These are phyloP conservation scores for Fukomys damarensis DNA, from an alignment of 2,113 vertebrate genomes.

Conservation along the genomic window DNA sequence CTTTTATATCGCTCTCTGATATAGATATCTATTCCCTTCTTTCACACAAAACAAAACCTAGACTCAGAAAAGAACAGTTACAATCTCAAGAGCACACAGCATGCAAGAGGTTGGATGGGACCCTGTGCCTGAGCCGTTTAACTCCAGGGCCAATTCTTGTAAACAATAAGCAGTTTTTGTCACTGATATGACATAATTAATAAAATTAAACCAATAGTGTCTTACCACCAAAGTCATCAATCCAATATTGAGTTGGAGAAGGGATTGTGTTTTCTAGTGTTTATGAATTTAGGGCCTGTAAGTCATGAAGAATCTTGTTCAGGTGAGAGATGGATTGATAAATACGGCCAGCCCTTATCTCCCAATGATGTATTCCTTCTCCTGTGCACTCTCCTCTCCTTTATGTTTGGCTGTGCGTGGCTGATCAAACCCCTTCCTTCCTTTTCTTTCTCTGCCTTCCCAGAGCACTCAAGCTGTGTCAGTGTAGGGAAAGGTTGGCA, in stretches of 20 bases:
- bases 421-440: too few species aligned
- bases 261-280: background rate
- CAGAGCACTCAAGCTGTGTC: background rate
- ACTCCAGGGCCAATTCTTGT: fast-evolving
- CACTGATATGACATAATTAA: background rate
- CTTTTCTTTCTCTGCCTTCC: background rate
- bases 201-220: background rate
- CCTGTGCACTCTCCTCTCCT: background rate
- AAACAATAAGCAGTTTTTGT: background rate
- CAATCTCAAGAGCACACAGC: background rate
- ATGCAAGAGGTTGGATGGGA: fast-evolving
- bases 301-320: background rate
- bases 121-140: background rate
- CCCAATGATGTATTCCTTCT: background rate
- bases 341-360: background rate
- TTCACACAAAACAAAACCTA: background rate
- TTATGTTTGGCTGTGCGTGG: background rate
- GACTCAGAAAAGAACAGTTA: background rate
- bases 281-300: background rate
- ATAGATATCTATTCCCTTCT: background rate
- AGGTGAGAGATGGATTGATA: background rate
- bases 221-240: background rate
- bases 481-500: background rate
- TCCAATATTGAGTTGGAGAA: background rate
- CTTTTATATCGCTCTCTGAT: background rate